Evolutionary conservation across 2,797 vertebrate genomes (phyloP).

Genomic region (Eidolon dupreanum): DNA sequence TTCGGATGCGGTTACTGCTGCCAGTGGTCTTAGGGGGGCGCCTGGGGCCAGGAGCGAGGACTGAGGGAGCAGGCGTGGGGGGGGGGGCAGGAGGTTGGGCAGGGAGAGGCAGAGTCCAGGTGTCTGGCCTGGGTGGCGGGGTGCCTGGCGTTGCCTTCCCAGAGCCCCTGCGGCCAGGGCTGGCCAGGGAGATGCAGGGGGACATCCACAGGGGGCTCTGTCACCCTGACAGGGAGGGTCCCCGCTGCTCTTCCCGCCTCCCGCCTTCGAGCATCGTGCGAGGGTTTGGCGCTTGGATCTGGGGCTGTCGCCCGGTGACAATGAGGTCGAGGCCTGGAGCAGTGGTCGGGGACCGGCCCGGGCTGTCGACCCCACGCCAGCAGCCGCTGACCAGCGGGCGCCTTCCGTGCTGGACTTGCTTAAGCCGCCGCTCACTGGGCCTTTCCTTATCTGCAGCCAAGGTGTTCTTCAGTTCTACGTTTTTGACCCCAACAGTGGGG

Average conservation of each 20-base stretch:
- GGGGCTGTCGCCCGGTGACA: neutral
- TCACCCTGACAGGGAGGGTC: neutral
- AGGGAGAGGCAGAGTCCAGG: neutral
- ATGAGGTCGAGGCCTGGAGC: neutral
- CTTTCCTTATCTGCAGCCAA: neutral
- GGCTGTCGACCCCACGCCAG: neutral
- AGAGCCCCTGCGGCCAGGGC: neutral
- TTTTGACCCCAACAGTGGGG: neutral
- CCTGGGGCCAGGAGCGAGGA: neutral
- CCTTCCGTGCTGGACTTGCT: neutral
- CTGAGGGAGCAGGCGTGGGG: fast-evolving
- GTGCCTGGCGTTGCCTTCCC: neutral
- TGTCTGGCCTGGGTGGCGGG: neutral
- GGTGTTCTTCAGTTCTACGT: neutral
- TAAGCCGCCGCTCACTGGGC: fast-evolving
- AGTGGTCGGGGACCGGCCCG: no score
- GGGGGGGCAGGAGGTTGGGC: fast-evolving
- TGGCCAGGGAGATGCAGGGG: neutral
- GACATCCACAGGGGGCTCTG: neutral
- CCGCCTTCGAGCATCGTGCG: neutral
- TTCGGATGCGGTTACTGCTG: neutral
- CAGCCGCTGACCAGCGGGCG: neutral
- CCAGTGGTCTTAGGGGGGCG: neutral
- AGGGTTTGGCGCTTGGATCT: neutral
- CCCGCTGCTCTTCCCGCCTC: neutral